Conservation (phyloP, 2,888 invertebrate genomes). For the Anoncus sp. region DNA sequence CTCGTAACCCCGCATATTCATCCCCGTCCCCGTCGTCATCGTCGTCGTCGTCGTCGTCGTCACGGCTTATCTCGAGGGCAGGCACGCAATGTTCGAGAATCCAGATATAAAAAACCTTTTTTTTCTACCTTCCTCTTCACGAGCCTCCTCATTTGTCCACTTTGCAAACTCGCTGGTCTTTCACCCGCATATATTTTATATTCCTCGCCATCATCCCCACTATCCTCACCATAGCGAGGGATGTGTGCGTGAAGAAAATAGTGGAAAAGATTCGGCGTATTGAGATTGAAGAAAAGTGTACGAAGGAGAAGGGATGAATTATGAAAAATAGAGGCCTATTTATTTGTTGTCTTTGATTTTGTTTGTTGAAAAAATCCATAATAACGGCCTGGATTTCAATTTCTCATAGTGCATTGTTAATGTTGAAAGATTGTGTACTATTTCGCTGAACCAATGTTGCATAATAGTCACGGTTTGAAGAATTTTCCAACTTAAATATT, state of each 20-base stretch:
- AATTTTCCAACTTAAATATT: too few species aligned
- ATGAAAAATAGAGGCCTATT: too few species aligned
- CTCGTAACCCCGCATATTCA: constrained; percentile 1
- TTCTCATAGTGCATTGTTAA: too few species aligned
- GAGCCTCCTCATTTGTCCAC: background rate
- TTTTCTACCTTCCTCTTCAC: background rate
- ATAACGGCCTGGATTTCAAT: too few species aligned
- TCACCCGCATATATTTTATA: background rate
- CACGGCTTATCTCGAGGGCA: constrained; percentile 67
- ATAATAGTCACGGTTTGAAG: too few species aligned
- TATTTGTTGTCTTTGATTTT: too few species aligned
- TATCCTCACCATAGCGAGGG: background rate
- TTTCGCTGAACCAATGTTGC: too few species aligned
- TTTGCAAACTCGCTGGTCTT: background rate
- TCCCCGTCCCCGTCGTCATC: too few species aligned
- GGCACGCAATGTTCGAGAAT: constrained; percentile 72
- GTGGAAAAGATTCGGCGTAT: too few species aligned
- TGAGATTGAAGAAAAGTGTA: too few species aligned
- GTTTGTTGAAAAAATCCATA: background rate
- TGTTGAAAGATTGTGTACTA: too few species aligned
- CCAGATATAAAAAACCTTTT: constrained; percentile 61
- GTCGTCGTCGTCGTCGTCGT: constrained; percentile 57
- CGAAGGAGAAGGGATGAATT: too few species aligned
- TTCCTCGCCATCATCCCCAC: background rate
- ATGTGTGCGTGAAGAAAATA: background rate